phyloP scores from a whole-genome alignment of 2,797 vertebrate genomes.

The Sphenodon punctatus region DNA sequence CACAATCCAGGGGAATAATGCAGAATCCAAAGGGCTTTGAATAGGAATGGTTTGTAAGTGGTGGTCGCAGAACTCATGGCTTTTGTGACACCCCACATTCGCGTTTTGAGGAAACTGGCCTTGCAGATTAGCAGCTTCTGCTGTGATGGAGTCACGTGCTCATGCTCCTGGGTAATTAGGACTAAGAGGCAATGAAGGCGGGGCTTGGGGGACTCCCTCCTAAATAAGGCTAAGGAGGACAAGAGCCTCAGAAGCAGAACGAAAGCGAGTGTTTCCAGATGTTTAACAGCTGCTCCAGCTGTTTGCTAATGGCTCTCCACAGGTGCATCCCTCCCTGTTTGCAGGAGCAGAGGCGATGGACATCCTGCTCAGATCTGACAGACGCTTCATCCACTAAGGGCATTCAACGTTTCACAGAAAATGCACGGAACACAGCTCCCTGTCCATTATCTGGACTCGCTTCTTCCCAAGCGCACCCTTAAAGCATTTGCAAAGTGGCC shows the following conservation, averaged over 20 bases:
- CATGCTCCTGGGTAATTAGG: not conserved
- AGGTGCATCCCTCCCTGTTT: slow-evolving; percentile 4
- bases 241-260: slow-evolving; percentile 17
- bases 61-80: no score
- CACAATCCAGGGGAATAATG: no score
- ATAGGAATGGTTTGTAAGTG: no score
- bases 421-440: not conserved
- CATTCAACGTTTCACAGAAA: not conserved
- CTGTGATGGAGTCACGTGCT: no score
- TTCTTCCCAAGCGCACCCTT: no score
- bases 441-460: no score
- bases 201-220: not conserved
- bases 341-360: not conserved
- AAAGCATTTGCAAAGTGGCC: no score
- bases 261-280: slow-evolving; percentile 20
- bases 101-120: no score
- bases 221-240: slow-evolving; percentile 29
- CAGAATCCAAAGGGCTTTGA: no score
- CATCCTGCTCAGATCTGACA: not conserved
- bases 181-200: not conserved
- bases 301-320: not conserved
- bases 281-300: not conserved
- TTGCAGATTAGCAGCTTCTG: no score
- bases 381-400: not conserved
- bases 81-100: no score